phyloP scores from a whole-genome alignment of 2,113 vertebrate genomes.

The Neodon shergylaensis region DNA sequence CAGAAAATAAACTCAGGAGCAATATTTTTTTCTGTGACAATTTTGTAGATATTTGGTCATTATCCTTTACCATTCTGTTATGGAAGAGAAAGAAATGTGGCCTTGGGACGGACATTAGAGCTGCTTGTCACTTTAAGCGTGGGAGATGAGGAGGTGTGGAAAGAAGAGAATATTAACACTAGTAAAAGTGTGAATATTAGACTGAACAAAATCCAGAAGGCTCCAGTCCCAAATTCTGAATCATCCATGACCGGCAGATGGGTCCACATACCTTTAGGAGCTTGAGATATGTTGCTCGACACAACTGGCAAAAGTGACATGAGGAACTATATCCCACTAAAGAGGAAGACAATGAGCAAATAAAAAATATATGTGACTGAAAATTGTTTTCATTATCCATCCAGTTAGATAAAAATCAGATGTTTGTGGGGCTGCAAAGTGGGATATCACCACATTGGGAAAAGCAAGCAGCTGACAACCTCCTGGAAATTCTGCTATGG shows the following conservation, averaged over 20 bases:
- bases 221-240: not conserved
- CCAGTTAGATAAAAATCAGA: not conserved
- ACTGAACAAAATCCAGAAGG: not conserved
- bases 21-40: not conserved
- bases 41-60: not conserved
- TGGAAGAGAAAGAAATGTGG: not conserved
- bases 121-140: rapidly evolving
- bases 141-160: not conserved
- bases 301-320: not conserved
- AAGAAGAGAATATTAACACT: not conserved
- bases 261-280: not conserved
- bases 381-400: not conserved
- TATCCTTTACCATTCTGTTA: not conserved
- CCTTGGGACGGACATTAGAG: rapidly evolving
- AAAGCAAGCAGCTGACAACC: not conserved
- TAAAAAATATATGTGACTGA: not conserved
- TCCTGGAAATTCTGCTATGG: not conserved
- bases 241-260: rapidly evolving
- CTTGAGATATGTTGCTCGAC: not conserved
- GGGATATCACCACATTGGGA: too few relatives aligned
- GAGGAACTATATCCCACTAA: not conserved
- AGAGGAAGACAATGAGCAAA: not conserved
- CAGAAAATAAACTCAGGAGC: not conserved
- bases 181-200: not conserved
- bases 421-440: not conserved